phyloP scores from a whole-genome alignment of 2,888 invertebrate species.

The Chalcis sispes region DNA sequence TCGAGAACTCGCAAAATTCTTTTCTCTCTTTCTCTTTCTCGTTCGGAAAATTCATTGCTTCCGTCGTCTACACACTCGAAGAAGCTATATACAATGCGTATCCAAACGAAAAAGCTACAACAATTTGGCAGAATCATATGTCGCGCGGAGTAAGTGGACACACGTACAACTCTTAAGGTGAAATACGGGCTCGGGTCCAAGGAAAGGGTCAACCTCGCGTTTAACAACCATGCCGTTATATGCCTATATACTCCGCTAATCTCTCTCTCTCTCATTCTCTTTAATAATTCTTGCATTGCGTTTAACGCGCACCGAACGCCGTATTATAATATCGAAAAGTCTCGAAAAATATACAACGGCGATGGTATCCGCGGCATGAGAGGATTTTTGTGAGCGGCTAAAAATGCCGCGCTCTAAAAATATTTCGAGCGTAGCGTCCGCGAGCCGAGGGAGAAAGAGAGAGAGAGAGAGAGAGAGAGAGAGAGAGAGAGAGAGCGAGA shows the following conservation, averaged over 20 bases:
- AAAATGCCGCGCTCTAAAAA: constrained; percentile 69
- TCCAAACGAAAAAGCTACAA: too few relatives aligned
- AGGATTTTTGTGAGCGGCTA: constrained; percentile 64
- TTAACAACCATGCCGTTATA: too few relatives aligned
- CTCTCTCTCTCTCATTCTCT: neutral
- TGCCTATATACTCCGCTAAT: neutral
- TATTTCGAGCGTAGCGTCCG: constrained; percentile 64
- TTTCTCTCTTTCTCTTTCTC: too few relatives aligned
- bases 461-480: constrained; percentile 19
- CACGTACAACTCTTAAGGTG: too few relatives aligned
- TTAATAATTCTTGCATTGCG: too few relatives aligned
- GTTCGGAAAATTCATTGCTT: too few relatives aligned
- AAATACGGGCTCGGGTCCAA: neutral
- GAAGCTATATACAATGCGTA: too few relatives aligned
- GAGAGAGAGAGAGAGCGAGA: neutral
- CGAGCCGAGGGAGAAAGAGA: constrained; percentile 3
- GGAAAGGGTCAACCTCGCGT: neutral
- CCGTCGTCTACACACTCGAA: too few relatives aligned
- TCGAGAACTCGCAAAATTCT: too few relatives aligned
- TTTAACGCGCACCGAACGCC: too few relatives aligned
- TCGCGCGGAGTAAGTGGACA: too few relatives aligned
- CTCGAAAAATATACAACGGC: constrained; percentile 30
- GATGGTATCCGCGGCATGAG: neutral
- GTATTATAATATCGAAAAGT: neutral
- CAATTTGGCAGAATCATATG: neutral